Percentiles rank a stretch among this genome's conserved stretches.
These are phyloP conservation scores for Elgaria multicarinata DNA, from an alignment of 2,113 vertebrate species.

Conservation along the genomic window DNA sequence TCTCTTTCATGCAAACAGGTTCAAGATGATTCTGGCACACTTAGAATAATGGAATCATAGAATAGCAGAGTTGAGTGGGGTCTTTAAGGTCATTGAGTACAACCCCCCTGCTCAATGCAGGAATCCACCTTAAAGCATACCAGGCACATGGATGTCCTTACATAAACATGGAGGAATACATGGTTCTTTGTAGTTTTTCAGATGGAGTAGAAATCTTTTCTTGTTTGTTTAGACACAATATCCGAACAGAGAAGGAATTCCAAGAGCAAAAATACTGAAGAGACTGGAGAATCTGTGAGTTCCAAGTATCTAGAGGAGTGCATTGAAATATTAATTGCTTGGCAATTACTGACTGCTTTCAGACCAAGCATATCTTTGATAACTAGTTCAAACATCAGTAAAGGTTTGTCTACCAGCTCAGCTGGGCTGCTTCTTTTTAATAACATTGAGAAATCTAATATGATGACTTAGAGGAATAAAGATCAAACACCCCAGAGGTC, in stretches of 20 bases:
- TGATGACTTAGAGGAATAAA: not conserved
- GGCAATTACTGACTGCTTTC: not conserved
- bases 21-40: not conserved
- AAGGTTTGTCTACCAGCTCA: not conserved
- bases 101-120: too few species aligned
- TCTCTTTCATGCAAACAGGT: not conserved
- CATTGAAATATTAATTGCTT: not conserved
- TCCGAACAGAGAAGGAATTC: fast-evolving
- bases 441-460: not conserved
- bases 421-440: not conserved
- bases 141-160: too few species aligned
- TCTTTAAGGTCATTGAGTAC: too few species aligned
- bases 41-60: too few species aligned
- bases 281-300: not conserved
- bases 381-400: not conserved
- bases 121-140: too few species aligned
- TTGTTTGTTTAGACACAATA: not conserved
- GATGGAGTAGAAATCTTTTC: fast-evolving
- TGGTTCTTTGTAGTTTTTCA: fast-evolving
- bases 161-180: not conserved
- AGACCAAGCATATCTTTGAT: not conserved
- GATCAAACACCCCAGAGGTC: not conserved
- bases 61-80: too few species aligned
- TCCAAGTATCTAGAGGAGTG: fast-evolving
- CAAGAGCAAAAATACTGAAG: not conserved